A percentile compares a stretch with the other conserved stretches of the same genome.
Conservation (phyloP, 2,113 vertebrate genomes). For the Vulpes ferrilata region DNA sequence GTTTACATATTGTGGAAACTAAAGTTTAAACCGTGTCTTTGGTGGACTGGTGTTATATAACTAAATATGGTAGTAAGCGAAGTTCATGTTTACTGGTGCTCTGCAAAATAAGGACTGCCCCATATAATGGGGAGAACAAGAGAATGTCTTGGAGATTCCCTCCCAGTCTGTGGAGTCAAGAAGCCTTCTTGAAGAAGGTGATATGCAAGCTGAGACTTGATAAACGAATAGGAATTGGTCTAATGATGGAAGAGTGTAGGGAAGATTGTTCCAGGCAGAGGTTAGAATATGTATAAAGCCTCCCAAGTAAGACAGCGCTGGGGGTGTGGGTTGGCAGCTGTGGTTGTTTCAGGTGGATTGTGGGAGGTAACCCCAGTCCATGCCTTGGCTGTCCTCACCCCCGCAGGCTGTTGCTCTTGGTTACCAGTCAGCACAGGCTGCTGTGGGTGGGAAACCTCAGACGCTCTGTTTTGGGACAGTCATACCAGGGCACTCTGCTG, state of each 20-base stretch:
- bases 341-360: not conserved
- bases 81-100: not conserved
- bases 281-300: not conserved
- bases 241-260: not conserved
- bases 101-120: not conserved
- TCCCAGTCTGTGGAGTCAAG: not conserved
- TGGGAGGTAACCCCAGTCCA: not conserved
- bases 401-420: not conserved
- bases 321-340: not conserved
- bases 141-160: not conserved
- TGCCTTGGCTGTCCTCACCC: not conserved
- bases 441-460: not conserved
- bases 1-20: not conserved
- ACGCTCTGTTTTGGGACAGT: not conserved
- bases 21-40: not conserved
- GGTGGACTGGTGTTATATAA: not conserved
- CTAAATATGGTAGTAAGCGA: not conserved
- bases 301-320: not conserved
- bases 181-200: not conserved
- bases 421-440: slow-evolving; percentile 13
- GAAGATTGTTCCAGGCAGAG: not conserved
- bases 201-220: not conserved
- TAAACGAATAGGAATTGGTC: not conserved
- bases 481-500: not conserved
- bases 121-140: not conserved